Conservation (phyloP, 2,888 invertebrate species). For the Nephrotoma guestfalica region DNA sequence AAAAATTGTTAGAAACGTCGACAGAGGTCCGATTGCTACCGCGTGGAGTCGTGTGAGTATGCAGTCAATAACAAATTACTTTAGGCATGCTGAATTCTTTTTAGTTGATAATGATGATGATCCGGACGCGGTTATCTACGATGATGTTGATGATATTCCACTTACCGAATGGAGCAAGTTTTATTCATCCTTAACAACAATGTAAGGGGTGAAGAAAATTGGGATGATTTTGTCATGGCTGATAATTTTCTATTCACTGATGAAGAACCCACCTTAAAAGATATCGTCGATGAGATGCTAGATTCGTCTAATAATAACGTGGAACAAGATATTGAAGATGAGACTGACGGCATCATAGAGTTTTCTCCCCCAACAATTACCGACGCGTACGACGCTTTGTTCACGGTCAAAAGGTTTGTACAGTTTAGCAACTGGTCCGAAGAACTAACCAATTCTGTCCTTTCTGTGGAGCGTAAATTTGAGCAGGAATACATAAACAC, state of each 20-base stretch:
- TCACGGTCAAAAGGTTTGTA: neutral
- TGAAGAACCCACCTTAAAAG: neutral
- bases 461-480: neutral
- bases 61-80: neutral
- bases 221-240: neutral
- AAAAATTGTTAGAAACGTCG: neutral
- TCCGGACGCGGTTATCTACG: neutral
- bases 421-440: neutral
- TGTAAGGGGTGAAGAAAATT: neutral
- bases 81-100: neutral
- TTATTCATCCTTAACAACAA: neutral
- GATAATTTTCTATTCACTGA: neutral
- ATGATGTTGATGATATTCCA: neutral
- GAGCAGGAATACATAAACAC: neutral
- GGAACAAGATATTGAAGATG: neutral
- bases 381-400: neutral
- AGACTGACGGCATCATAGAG: neutral
- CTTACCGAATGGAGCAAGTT: neutral
- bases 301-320: neutral
- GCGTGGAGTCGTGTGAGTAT: neutral
- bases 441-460: neutral
- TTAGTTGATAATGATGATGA: neutral
- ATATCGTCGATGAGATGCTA: neutral
- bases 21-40: neutral
- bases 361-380: neutral